Conservation (phyloP, 2,888 invertebrate genomes). For the Synanthedon tipuliformis region DNA sequence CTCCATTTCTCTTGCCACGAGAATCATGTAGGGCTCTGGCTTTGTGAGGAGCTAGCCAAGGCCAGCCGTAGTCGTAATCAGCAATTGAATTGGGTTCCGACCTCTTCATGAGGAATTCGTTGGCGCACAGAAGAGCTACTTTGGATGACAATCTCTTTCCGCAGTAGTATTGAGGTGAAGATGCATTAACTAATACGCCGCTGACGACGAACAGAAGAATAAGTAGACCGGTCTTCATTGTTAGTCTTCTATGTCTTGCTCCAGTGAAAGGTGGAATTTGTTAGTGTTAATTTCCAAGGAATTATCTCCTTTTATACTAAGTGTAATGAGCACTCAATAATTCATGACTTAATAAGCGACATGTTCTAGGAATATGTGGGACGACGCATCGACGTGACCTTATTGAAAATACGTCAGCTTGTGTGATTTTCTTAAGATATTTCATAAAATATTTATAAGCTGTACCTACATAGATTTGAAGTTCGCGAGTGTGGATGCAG, state of each 20-base stretch:
- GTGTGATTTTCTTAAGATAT: too few species aligned
- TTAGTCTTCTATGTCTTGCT: too few species aligned
- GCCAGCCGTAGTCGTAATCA: neutral
- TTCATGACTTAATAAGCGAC: neutral
- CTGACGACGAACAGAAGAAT: neutral
- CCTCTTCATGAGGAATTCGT: neutral
- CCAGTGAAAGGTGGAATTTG: neutral
- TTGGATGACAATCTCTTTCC: constrained; percentile 11
- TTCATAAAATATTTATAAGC: too few species aligned
- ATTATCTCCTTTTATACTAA: neutral
- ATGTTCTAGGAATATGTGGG: neutral
- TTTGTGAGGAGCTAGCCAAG: neutral
- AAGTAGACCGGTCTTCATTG: constrained; percentile 2
- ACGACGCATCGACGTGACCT: neutral
- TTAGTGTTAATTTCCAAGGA: neutral
- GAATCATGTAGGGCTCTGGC: neutral
- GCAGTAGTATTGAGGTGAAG: constrained; percentile 10
- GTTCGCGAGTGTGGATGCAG: too few species aligned
- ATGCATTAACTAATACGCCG: constrained; percentile 2
- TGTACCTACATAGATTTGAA: too few species aligned
- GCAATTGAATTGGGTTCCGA: neutral
- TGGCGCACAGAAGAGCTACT: constrained; percentile 10
- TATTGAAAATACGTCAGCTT: neutral
- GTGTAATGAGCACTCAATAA: neutral
- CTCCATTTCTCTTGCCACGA: constrained; percentile 3